Evolutionary conservation across 1,140 invertebrate genomes (phyloP).

Genomic region (Daktulosphaira vitifoliae): DNA sequence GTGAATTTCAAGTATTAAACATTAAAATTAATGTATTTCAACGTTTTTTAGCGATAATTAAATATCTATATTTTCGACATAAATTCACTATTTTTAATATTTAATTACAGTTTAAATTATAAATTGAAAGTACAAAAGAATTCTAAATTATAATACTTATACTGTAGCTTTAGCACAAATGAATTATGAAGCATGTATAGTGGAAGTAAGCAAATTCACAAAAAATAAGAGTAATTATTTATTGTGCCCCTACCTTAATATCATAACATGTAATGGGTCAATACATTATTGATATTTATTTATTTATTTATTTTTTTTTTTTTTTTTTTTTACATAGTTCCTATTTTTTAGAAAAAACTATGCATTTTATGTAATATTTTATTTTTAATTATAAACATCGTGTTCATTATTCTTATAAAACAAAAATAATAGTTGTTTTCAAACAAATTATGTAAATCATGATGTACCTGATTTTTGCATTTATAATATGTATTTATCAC

Average conservation of each 20-base stretch:
- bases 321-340: conserved; percentile 30
- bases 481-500: neutral
- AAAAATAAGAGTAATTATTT: too few relatives aligned
- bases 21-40: too few relatives aligned
- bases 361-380: conserved; percentile 25
- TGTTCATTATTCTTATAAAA: conserved; percentile 16
- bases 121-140: conserved; percentile 28
- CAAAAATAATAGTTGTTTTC: neutral
- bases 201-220: too few relatives aligned
- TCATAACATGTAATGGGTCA: neutral
- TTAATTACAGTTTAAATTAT: neutral
- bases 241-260: too few relatives aligned
- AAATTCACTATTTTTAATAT: conserved; percentile 8
- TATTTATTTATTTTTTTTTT: conserved; percentile 3
- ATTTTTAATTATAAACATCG: conserved; percentile 11
- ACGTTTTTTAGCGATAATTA: too few relatives aligned
- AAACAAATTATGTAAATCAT: conserved; percentile 20
- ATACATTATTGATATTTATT: too few relatives aligned
- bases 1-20: too few relatives aligned
- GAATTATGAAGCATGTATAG: too few relatives aligned
- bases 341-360: conserved; percentile 30
- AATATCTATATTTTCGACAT: neutral
- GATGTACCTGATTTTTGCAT: conserved; percentile 31
- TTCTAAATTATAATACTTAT: conserved; percentile 21
- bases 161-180: conserved; percentile 1